Evolutionary conservation across 2,888 invertebrate species (phyloP).

Genomic region (Dorcus hopei): DNA sequence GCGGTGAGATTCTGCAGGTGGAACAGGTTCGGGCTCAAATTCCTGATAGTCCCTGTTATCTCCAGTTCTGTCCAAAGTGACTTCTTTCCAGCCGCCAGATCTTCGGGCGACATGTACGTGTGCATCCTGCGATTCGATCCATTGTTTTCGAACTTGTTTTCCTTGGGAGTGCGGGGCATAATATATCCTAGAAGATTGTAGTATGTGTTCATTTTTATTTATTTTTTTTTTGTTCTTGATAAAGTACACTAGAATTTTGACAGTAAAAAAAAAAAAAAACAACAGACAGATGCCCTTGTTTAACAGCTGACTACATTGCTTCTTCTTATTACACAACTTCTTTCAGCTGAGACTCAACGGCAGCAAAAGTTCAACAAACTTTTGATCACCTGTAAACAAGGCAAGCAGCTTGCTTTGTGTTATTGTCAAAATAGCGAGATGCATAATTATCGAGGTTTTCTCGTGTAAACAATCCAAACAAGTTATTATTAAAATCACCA

Average conservation of each 20-base stretch:
- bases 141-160: conserved; percentile 78
- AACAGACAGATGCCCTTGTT: conserved; percentile 14
- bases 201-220: conserved; percentile 14
- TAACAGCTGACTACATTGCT: background rate
- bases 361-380: conserved; percentile 37
- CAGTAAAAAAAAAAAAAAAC: conserved; percentile 19
- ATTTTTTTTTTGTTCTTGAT: conserved; percentile 14
- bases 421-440: background rate
- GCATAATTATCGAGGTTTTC: background rate
- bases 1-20: conserved; percentile 89
- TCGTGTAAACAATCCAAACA: background rate
- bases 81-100: conserved; percentile 88
- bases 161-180: conserved; percentile 66
- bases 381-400: conserved; percentile 33
- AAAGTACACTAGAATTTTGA: conserved; percentile 26
- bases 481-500: background rate
- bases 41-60: conserved; percentile 90
- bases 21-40: conserved; percentile 89
- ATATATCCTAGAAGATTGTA: conserved; percentile 45
- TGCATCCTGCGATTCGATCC: conserved; percentile 72
- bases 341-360: background rate
- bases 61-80: conserved; percentile 78
- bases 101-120: conserved; percentile 90
- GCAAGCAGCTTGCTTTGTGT: background rate
- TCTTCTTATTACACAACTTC: background rate